A percentile compares a stretch with the other conserved stretches of the same genome.
Evolutionary conservation across 2,797 vertebrate species (phyloP).

Genomic region (Enteromius treurensis): DNA sequence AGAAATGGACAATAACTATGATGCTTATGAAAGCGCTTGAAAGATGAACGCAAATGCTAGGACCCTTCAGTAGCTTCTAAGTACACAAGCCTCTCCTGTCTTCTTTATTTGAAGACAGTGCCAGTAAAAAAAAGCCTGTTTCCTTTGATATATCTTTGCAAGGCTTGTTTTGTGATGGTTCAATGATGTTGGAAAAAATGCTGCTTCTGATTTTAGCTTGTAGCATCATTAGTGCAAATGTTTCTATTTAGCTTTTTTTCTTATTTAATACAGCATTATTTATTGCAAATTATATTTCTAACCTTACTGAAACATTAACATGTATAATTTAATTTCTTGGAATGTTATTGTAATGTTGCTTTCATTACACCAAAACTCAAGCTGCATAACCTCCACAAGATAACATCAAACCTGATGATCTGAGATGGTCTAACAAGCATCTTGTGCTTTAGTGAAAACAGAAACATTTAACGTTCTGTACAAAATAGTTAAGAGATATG

Average conservation of each 20-base stretch:
- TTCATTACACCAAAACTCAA: background rate
- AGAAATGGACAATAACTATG: background rate
- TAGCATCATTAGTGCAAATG: background rate
- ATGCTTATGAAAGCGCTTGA: background rate
- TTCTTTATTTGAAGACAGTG: background rate
- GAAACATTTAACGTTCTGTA: background rate
- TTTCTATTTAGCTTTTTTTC: background rate
- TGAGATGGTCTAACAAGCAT: background rate
- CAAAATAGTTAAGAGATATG: background rate
- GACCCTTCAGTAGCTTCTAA: slow-evolving; percentile 17
- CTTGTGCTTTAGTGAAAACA: background rate
- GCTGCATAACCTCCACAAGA: background rate
- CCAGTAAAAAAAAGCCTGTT: background rate
- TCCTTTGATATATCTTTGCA: slow-evolving; percentile 3
- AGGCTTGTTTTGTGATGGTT: background rate
- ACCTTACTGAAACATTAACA: background rate
- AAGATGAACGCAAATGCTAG: slow-evolving; percentile 3
- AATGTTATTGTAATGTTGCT: background rate
- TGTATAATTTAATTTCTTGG: background rate
- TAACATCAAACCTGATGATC: background rate
- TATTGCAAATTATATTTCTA: background rate
- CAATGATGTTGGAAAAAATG: slow-evolving; percentile 10
- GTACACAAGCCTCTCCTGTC: background rate
- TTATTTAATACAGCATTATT: background rate
- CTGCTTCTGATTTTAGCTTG: background rate